phyloP scores from a whole-genome alignment of 2,888 invertebrate genomes.

The Diloba caeruleocephala region DNA sequence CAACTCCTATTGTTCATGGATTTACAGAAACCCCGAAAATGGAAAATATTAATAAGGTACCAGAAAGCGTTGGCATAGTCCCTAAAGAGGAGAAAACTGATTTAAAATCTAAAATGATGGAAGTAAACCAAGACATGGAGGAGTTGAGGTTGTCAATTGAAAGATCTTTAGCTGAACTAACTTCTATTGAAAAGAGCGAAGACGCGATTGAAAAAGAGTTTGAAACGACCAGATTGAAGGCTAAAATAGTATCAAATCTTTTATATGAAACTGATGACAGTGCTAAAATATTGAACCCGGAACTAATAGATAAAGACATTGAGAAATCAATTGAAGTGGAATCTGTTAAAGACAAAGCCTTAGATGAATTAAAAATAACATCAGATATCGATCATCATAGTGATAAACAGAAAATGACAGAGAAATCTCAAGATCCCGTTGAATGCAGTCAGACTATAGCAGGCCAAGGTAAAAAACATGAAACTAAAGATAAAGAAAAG shows the following conservation, averaged over 20 bases:
- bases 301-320: background rate
- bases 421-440: slow-evolving; percentile 6
- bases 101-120: slow-evolving; percentile 82
- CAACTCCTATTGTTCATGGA: slow-evolving; percentile 62
- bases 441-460: too few species aligned
- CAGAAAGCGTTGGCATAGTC: slow-evolving; percentile 1
- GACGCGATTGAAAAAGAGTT: slow-evolving; percentile 62
- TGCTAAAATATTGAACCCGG: background rate
- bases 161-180: slow-evolving; percentile 79
- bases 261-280: slow-evolving; percentile 22
- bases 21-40: slow-evolving; percentile 5
- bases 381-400: background rate
- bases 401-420: background rate
- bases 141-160: slow-evolving; percentile 81
- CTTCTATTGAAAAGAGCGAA: slow-evolving; percentile 74
- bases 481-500: slow-evolving; percentile 15
- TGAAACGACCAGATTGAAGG: slow-evolving; percentile 39
- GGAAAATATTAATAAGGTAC: too few species aligned
- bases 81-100: slow-evolving; percentile 72
- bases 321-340: slow-evolving; percentile 8
- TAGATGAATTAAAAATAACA: slow-evolving; percentile 2
- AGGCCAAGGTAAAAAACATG: too few species aligned
- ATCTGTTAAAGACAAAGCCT: background rate
- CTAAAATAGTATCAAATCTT: slow-evolving; percentile 26
- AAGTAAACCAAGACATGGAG: slow-evolving; percentile 84